Evolutionary conservation across 35 echinoderm and acorn worm species (phyloP).

Genomic region (Ptychodera flava): DNA sequence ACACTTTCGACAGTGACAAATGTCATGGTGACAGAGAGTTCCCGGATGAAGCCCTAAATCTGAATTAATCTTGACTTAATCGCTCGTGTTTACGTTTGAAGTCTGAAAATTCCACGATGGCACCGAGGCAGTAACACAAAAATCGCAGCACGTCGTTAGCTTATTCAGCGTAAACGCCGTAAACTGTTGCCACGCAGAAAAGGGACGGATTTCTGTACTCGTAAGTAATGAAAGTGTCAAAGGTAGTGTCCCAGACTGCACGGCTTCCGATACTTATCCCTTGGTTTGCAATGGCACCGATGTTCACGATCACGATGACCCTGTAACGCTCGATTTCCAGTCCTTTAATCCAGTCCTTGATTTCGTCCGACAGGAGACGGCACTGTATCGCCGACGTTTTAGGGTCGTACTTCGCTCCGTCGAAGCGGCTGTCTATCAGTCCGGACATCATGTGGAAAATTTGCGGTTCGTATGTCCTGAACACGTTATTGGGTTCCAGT

Average conservation of each 20-base stretch:
- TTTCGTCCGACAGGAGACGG: constrained; percentile 26
- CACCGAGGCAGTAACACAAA: no score
- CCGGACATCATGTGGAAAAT: constrained; percentile 42
- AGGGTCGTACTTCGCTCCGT: constrained; percentile 38
- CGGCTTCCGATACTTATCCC: constrained; percentile 36
- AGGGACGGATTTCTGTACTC: constrained; percentile 51
- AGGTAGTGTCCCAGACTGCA: constrained; percentile 46
- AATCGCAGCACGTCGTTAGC: no score
- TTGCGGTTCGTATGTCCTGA: constrained; percentile 12
- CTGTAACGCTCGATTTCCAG: constrained; percentile 52
- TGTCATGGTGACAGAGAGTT: no score
- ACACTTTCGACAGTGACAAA: no score
- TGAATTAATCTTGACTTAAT: no score
- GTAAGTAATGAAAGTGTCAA: constrained; percentile 56
- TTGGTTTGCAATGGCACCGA: constrained; percentile 47
- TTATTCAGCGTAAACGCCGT: constrained; percentile 70
- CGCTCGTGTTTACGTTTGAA: no score
- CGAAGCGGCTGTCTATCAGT: constrained; percentile 6
- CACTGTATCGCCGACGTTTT: constrained; percentile 31
- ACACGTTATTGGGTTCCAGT: constrained; percentile 30
- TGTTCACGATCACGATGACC: constrained; percentile 54
- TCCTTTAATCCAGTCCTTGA: constrained; percentile 50
- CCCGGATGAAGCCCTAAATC: no score
- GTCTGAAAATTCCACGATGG: no score
- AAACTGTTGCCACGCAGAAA: constrained; percentile 68